phyloP scores from a whole-genome alignment of 2,113 vertebrate species.

The Jaculus jaculus region DNA sequence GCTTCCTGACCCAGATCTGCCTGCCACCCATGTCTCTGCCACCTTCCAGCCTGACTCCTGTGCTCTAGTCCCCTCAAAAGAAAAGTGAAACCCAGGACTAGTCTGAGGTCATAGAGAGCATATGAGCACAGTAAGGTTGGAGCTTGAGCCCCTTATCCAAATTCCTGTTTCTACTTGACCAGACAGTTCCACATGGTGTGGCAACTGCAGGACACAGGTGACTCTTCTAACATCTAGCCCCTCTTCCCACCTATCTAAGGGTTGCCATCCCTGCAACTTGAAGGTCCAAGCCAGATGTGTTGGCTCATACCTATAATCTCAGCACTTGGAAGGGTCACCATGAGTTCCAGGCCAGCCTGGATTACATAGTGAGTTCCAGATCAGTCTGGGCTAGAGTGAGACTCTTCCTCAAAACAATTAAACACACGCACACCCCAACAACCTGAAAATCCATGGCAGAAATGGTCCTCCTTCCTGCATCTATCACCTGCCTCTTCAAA shows the following conservation, averaged over 20 bases:
- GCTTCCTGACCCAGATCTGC: neutral
- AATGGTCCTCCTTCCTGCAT: accelerated
- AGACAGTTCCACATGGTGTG: neutral
- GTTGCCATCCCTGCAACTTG: neutral
- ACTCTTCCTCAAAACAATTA: neutral
- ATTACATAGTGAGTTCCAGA: too few species aligned
- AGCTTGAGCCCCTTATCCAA: neutral
- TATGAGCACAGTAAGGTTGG: accelerated
- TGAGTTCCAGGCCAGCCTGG: too few species aligned
- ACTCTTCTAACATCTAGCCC: neutral
- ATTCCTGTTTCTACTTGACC: neutral
- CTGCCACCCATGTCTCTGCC: neutral
- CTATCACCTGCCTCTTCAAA: neutral
- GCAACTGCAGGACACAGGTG: neutral
- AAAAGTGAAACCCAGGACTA: neutral
- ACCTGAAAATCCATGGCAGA: neutral
- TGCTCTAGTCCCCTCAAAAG: neutral
- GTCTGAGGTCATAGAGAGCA: neutral
- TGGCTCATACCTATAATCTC: too few species aligned
- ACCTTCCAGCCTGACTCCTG: neutral
- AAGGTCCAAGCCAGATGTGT: neutral
- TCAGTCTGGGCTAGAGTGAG: too few species aligned
- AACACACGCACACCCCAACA: too few species aligned
- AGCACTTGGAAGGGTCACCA: too few species aligned
- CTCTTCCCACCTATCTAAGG: neutral